A percentile compares a stretch with the other conserved stretches of the same genome.
Conservation (phyloP, 2,113 vertebrate genomes). For the Sylvietta virens region DNA sequence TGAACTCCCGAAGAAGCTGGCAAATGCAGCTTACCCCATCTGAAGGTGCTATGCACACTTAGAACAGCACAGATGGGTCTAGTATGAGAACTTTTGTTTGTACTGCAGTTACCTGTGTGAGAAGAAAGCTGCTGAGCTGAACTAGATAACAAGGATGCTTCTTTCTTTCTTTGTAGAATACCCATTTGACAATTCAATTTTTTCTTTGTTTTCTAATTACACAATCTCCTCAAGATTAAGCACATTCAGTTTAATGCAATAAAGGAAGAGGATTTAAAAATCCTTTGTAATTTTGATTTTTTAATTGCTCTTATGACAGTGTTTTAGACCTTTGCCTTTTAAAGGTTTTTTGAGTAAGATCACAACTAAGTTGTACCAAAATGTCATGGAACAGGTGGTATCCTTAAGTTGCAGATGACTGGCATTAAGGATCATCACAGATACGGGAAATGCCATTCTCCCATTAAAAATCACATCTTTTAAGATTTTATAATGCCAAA, state of each 20-base stretch:
- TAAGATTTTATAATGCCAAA: conserved; percentile 24
- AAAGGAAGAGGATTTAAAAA: not conserved
- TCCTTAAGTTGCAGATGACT: conserved; percentile 1
- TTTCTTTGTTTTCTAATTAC: not conserved
- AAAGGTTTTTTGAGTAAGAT: not conserved
- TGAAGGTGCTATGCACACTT: not conserved
- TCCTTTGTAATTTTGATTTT: not conserved
- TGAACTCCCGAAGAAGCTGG: not conserved
- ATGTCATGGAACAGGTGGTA: conserved; percentile 55
- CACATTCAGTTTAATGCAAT: not conserved
- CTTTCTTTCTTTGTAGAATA: not conserved
- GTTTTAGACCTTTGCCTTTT: not conserved
- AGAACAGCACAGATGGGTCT: not conserved
- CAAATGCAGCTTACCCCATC: not conserved
- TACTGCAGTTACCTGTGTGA: not conserved
- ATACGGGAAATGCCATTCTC: not conserved
- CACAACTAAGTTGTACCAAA: conserved; percentile 12
- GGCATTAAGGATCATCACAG: not conserved
- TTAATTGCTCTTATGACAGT: not conserved
- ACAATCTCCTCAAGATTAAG: not conserved
- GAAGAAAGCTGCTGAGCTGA: not conserved
- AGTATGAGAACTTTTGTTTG: not conserved
- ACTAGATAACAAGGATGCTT: not conserved
- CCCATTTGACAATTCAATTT: not conserved
- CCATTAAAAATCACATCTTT: conserved; percentile 18